These are phyloP conservation scores for Achatina immaculata DNA, from an alignment of 1,140 invertebrate genomes.

Conservation along the genomic window DNA sequence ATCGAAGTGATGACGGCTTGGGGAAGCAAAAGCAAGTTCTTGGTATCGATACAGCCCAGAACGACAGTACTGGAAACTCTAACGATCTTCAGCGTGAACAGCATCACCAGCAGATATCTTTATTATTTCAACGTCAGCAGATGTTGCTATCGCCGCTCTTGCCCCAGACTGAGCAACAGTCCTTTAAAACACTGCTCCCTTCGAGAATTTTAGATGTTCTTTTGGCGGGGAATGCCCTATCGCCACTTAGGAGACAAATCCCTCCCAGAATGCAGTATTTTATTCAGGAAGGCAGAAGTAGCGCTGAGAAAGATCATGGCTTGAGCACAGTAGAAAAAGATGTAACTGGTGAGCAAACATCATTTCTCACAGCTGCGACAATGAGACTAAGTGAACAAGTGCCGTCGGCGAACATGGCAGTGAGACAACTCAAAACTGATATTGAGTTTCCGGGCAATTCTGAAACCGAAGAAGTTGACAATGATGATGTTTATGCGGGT, in stretches of 20 bases:
- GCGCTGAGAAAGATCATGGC: neutral
- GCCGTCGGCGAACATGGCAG: neutral
- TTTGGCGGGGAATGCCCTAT: neutral
- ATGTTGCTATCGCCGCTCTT: neutral
- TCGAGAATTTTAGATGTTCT: neutral
- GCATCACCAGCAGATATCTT: neutral
- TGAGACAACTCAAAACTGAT: neutral
- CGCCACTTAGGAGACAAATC: neutral
- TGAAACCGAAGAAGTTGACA: neutral
- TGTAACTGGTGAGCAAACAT: neutral
- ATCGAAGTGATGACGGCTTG: neutral
- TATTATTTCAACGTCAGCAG: neutral
- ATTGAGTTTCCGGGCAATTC: neutral
- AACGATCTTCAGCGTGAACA: neutral
- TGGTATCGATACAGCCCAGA: neutral
- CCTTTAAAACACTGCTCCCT: neutral
- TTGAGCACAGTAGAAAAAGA: no score
- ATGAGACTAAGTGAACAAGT: neutral
- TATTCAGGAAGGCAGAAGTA: neutral
- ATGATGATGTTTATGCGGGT: neutral
- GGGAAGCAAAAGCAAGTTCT: neutral
- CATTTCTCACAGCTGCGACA: neutral
- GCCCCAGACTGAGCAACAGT: neutral
- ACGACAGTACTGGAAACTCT: neutral
- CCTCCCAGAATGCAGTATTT: neutral